Percentiles rank a stretch among this genome's conserved stretches.
Conservation (phyloP, 2,797 vertebrate species). For the Cossypha caffra region DNA sequence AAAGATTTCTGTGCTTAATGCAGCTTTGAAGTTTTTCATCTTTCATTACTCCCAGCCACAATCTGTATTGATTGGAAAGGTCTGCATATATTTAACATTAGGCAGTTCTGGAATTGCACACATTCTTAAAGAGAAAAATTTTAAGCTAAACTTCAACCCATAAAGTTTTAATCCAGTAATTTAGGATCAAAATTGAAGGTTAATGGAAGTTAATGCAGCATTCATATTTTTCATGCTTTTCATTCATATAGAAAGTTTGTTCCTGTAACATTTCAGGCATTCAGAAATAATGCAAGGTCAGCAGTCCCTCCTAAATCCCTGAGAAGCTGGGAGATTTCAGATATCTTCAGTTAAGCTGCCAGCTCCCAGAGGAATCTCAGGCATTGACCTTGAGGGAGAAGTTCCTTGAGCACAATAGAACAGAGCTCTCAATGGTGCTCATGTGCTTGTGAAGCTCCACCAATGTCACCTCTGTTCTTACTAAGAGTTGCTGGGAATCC, state of each 20-base stretch:
- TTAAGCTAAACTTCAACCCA: not conserved
- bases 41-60: not conserved
- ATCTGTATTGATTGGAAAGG: not conserved
- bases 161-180: not conserved
- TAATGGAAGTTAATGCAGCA: not conserved
- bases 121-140: not conserved
- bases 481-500: conserved; percentile 68
- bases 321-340: not conserved
- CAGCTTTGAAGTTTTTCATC: not conserved
- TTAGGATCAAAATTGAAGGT: not conserved
- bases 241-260: not conserved
- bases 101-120: not conserved
- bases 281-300: not conserved
- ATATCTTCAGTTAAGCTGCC: not conserved
- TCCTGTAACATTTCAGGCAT: not conserved
- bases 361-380: not conserved
- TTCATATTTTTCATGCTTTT: not conserved
- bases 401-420: not conserved
- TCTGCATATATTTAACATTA: not conserved
- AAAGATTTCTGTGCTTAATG: not conserved
- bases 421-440: not conserved
- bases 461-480: conserved; percentile 51
- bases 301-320: not conserved
- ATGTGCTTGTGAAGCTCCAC: not conserved
- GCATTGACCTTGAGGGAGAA: conserved; percentile 53